Evolutionary conservation across 2,113 vertebrate genomes (phyloP), one percentile per base, ranked within the genome.

Genomic region (Dicentrarchus labrax): DNA sequence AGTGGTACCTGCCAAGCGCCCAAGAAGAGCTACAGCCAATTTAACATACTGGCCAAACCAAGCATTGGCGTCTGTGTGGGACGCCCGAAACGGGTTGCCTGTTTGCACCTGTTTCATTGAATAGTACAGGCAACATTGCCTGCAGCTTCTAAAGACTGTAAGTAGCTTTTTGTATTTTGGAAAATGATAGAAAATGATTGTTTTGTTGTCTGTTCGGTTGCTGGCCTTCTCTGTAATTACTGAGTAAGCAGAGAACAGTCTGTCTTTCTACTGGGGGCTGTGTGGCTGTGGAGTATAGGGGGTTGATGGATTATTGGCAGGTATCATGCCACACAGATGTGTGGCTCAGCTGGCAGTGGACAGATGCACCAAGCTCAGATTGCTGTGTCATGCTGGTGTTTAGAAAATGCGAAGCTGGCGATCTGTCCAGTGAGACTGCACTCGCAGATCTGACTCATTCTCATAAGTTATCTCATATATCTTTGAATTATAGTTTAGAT

Each of bases 381-480:
- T 83, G 76, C 84, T 70, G 72, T 74, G 81, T 86, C 84, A 80
- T 74, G 74, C 48, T 48, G 70, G n/a, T 41, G 48, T 61, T 78
- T 8, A 48, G 67, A 21, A 50, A 59, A 73, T 82, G 68, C 9
- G 11, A 39, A 60, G 39, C 67, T 59, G 65, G 41, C 0, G 22
- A 56, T 72, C 51, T 22, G 21, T 65, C 38, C 71, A 67, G 1
- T 41, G 19, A 43, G 39, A 1, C 76, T 39, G 22, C 13, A 6
- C 22, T 74, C 56, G n/a, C 36, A 62, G 9, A 85, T 41, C 21
- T 30, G 8, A 65, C 39, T 71, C 45, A 48, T 8, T 72, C 24
- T 43, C 56, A 43, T 3, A n/a, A 41, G 19, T 72, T 43, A 57
- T 85, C 67, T 64, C 54, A 43, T 59, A 30, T 30, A 39, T 80